A percentile compares a stretch with the other conserved stretches of the same genome.
Conservation (phyloP, 2,888 invertebrate genomes). For the Cephus nigrinus region DNA sequence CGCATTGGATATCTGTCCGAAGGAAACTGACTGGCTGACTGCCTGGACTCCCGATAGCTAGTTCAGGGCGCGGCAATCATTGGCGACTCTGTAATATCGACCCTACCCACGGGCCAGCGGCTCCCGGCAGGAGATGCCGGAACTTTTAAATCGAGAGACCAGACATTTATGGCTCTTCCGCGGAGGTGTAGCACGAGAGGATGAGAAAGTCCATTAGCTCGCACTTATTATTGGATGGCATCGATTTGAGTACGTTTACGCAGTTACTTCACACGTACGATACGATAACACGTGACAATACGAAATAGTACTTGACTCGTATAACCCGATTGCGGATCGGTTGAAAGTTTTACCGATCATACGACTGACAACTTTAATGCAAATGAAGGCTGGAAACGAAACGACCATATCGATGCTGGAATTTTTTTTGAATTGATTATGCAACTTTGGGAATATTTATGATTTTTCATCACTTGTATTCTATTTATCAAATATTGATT, state of each 20-base stretch:
- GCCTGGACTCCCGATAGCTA: background rate
- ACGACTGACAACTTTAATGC: background rate
- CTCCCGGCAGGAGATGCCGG: constrained; percentile 26
- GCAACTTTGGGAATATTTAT: too few species aligned
- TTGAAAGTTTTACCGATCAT: background rate
- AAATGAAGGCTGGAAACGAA: background rate
- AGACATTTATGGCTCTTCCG: constrained; percentile 51
- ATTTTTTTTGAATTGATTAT: too few species aligned
- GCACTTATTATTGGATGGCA: constrained; percentile 24
- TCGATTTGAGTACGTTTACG: background rate
- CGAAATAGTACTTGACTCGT: background rate
- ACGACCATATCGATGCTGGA: too few species aligned
- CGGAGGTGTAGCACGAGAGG: constrained; percentile 41
- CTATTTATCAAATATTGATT: background rate
- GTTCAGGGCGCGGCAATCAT: background rate
- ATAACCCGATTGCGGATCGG: background rate
- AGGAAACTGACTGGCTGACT: constrained; percentile 15
- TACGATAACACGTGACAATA: background rate
- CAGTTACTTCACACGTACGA: background rate
- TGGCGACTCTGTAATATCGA: constrained; percentile 13
- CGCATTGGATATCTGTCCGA: background rate
- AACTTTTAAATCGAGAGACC: constrained; percentile 48
- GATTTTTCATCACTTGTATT: background rate
- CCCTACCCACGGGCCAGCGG: constrained; percentile 40
- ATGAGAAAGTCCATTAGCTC: constrained; percentile 46